Conservation (phyloP, 2,888 invertebrate species). For the Clanis bilineata region DNA sequence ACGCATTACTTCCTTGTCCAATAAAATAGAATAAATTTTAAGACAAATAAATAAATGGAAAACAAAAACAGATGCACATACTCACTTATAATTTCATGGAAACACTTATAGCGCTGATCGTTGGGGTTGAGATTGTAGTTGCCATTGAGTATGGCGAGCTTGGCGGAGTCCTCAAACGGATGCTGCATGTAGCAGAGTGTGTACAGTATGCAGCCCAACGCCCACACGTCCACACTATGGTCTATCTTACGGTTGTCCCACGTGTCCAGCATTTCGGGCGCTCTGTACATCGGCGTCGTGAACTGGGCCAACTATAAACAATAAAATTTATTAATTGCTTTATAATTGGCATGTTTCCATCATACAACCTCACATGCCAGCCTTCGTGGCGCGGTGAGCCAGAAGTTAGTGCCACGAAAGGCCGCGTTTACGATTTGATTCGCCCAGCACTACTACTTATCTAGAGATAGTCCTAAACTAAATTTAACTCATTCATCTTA, state of each 20-base stretch:
- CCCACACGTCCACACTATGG: conserved; percentile 96
- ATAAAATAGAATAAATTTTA: no score
- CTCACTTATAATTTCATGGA: conserved; percentile 95
- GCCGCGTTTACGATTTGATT: no score
- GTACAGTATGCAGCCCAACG: conserved; percentile 97
- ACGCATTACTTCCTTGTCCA: no score
- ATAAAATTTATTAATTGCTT: background rate
- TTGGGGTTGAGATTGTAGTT: conserved; percentile 93
- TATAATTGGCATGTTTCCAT: conserved; percentile 12
- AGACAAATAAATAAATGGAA: background rate
- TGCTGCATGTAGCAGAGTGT: conserved; percentile 96
- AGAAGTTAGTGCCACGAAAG: no score
- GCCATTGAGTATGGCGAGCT: conserved; percentile 97
- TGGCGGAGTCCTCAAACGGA: conserved; percentile 98
- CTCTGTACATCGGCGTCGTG: conserved; percentile 97
- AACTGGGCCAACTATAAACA: conserved; percentile 86
- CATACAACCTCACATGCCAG: no score
- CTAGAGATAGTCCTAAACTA: no score
- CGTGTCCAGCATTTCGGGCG: conserved; percentile 99
- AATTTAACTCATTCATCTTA: no score
- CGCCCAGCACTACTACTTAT: no score
- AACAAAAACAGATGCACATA: conserved; percentile 30
- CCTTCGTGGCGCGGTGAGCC: no score
- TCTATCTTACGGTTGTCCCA: conserved; percentile 98
- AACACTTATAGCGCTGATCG: conserved; percentile 91